These are phyloP conservation scores for Panthera tigris DNA, from an alignment of 2,113 vertebrate genomes.

Conservation along the genomic window DNA sequence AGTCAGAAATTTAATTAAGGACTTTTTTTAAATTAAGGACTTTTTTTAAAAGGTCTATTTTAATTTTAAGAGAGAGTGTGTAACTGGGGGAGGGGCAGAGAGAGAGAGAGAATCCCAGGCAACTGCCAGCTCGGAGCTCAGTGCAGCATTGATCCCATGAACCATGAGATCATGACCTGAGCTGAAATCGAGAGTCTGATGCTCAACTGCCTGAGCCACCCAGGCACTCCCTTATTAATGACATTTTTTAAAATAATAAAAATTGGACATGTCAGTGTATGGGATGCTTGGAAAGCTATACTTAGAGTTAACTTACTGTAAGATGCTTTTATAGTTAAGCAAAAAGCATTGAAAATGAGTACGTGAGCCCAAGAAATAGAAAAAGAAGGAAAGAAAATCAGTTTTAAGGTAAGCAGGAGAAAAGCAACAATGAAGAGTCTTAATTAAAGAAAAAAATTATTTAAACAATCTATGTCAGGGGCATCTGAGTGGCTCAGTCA, in stretches of 20 bases:
- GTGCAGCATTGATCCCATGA: too few relatives aligned
- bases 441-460: neutral
- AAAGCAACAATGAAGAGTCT: neutral
- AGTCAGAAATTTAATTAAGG: neutral
- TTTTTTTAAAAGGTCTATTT: too few relatives aligned
- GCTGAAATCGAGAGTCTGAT: too few relatives aligned
- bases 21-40: neutral
- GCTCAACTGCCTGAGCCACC: too few relatives aligned
- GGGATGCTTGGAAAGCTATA: neutral
- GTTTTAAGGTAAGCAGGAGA: neutral
- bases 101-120: too few relatives aligned
- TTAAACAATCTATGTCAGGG: neutral
- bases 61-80: too few relatives aligned
- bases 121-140: too few relatives aligned
- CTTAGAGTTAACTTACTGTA: neutral
- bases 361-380: neutral
- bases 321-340: conserved; percentile 1
- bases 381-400: neutral
- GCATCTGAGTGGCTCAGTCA: too few relatives aligned
- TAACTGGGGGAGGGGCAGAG: too few relatives aligned
- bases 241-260: conserved; percentile 15
- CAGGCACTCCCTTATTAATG: neutral
- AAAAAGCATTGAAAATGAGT: conserved; percentile 19
- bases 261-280: neutral
- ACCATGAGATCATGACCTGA: too few relatives aligned